Percentiles rank a stretch among this genome's conserved stretches.
Conservation (phyloP, 2,888 invertebrate species). For the Azorinus chamasolen region DNA sequence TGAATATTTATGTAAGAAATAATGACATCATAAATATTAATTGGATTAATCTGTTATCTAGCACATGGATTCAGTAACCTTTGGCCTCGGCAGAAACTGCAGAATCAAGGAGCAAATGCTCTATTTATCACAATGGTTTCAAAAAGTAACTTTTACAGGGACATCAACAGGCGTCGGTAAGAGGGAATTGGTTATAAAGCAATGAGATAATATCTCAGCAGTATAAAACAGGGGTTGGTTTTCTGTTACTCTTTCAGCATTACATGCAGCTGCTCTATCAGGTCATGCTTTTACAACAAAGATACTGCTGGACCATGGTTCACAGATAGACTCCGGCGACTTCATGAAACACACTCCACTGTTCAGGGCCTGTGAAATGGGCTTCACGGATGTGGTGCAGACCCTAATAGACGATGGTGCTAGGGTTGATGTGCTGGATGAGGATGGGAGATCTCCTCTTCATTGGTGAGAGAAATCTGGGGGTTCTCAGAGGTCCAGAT, state of each 20-base stretch:
- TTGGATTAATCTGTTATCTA: too few relatives aligned
- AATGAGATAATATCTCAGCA: too few relatives aligned
- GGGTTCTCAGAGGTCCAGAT: too few relatives aligned
- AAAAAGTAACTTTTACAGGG: too few relatives aligned
- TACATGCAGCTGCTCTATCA: conserved; percentile 85
- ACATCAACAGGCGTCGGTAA: too few relatives aligned
- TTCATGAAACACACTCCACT: conserved; percentile 85
- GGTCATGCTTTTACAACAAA: conserved; percentile 84
- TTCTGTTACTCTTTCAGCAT: conserved; percentile 70
- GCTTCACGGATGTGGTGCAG: conserved; percentile 84
- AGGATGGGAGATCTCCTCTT: conserved; percentile 85
- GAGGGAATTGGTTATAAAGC: too few relatives aligned
- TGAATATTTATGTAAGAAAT: too few relatives aligned
- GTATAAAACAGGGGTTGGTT: background rate
- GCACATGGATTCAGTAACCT: too few relatives aligned
- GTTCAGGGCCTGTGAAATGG: conserved; percentile 85
- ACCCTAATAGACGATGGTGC: conserved; percentile 85
- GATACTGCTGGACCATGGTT: conserved; percentile 82
- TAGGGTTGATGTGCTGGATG: conserved; percentile 83
- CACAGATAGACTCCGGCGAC: conserved; percentile 83
- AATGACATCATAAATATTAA: too few relatives aligned
- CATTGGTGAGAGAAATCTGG: conserved; percentile 83
- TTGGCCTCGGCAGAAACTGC: too few relatives aligned
- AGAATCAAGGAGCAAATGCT: too few relatives aligned
- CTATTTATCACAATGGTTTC: too few relatives aligned